Conservation (phyloP, 2,888 invertebrate genomes). For the Augiades crinisus region DNA sequence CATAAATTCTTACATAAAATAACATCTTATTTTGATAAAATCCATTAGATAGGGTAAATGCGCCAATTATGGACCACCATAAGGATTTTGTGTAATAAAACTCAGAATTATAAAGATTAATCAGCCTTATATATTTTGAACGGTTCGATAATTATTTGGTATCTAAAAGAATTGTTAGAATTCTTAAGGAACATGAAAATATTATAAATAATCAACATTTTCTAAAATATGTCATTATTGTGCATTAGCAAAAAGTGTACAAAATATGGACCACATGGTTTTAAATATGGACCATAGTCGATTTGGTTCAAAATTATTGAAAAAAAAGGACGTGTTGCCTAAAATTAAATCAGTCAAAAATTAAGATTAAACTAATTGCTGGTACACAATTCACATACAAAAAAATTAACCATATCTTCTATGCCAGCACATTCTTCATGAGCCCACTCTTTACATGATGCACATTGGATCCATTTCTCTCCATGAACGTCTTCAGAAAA, state of each 20-base stretch:
- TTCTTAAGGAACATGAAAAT: slow-evolving; percentile 28
- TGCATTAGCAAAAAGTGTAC: slow-evolving; percentile 1
- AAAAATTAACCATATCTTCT: slow-evolving; percentile 22
- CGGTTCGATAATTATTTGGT: slow-evolving; percentile 22
- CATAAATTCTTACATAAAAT: too few relatives aligned
- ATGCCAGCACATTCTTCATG: slow-evolving; percentile 9
- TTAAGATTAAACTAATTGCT: slow-evolving; percentile 23
- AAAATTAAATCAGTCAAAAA: slow-evolving; percentile 25
- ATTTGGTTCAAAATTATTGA: slow-evolving; percentile 25
- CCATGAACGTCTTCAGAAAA: slow-evolving; percentile 24
- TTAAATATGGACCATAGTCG: slow-evolving; percentile 27
- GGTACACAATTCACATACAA: slow-evolving; percentile 29
- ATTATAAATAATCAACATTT: slow-evolving; percentile 31
- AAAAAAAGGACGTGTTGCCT: slow-evolving; percentile 23
- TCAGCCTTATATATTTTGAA: slow-evolving; percentile 28
- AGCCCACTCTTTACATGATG: slow-evolving; percentile 14
- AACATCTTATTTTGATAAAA: too few relatives aligned
- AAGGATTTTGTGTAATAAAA: slow-evolving; percentile 1
- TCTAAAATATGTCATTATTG: slow-evolving; percentile 5
- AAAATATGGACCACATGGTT: slow-evolving; percentile 7
- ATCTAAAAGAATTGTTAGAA: slow-evolving; percentile 23
- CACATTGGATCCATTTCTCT: slow-evolving; percentile 23
- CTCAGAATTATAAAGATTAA: slow-evolving; percentile 17
- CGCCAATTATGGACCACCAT: neutral
- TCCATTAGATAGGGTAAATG: neutral